Conservation (phyloP, 2,888 invertebrate genomes). For the Hirtodrosophila alboralis region DNA sequence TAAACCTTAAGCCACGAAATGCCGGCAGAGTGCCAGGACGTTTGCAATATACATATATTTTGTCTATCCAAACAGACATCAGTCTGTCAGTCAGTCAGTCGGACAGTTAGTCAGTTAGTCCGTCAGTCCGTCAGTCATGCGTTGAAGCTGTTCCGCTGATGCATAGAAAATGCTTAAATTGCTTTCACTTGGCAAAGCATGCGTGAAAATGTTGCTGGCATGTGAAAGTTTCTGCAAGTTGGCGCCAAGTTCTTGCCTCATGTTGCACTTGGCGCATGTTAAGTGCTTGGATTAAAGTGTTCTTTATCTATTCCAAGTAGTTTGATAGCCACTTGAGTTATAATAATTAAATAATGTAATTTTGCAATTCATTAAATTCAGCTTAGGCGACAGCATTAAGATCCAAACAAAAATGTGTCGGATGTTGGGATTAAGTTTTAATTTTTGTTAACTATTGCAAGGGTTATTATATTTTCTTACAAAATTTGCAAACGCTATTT, state of each 20-base stretch:
- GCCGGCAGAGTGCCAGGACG: conserved; percentile 24
- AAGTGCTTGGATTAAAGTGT: not conserved
- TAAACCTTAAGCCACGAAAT: conserved; percentile 21
- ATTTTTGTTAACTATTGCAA: too few species aligned
- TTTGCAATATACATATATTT: conserved; percentile 38
- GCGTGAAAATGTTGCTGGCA: conserved; percentile 55
- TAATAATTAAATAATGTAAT: not conserved
- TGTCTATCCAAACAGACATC: conserved; percentile 5
- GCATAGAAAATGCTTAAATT: conserved; percentile 56
- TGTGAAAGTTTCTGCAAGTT: conserved; percentile 26
- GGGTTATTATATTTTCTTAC: too few species aligned
- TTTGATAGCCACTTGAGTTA: not conserved
- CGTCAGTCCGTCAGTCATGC: conserved; percentile 12
- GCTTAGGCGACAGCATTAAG: not conserved
- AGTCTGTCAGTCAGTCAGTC: conserved; percentile 3
- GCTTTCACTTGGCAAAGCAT: conserved; percentile 51
- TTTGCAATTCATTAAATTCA: conserved; percentile 1
- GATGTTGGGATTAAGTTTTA: too few species aligned
- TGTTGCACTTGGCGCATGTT: conserved; percentile 2
- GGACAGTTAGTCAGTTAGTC: too few species aligned
- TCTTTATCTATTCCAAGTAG: not conserved
- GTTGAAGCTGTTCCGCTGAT: conserved; percentile 27
- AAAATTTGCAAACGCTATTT: too few species aligned
- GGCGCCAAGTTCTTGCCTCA: conserved; percentile 8
- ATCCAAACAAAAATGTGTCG: too few species aligned